Base-by-base conservation (phyloP, 2,797 vertebrate species). In the Decapterus maruadsi region DNA sequence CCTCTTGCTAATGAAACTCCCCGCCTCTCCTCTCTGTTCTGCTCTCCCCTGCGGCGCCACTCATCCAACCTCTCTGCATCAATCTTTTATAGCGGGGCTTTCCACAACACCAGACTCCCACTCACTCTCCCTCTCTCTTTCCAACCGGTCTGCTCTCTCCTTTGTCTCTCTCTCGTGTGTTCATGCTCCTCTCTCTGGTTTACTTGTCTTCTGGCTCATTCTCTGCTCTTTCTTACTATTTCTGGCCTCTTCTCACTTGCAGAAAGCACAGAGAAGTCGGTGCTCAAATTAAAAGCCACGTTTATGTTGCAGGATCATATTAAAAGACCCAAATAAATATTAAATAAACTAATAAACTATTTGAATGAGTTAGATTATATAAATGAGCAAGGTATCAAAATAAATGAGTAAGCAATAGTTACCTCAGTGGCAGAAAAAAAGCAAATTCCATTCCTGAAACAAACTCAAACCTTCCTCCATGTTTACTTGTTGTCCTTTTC, bases 61-160 rank as follows among this genome's bases (percentile, higher is more conserved):
- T 75, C 81, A 61, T 74, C 82, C 50, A 76, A 38, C 66, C 82
- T 64, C 70, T 61, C 42, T 34, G 31, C 87, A 80, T 85, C 87
- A 75, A 80, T 85, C 70, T 80, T 83, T 85, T 20, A 84, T 54
- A 42, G 54, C 65, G 8, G 77, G 71, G 29, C 63, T 80, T 84
- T 77, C 76, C 72, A 80, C 66, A 56, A 51, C 71, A 74, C 29
- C 53, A 17, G 20, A 53, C 75, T 59, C 80, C 53, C 77, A 42
- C 75, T 55, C 76, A 4, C 38, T 13, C 54, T 22, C 68, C 20
- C 42, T 53, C 38, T 72, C 60, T 46, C 42, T 42, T 12, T 42
- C 40, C 11, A 20, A 22, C 38, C 20, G 1, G 6, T 45, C 54
- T 34, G 45, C 20, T 29, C 66, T 75, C 9, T 34, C 7, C 6